Evolutionary conservation across 1,140 invertebrate species (phyloP), one percentile per base, ranked within the genome.

Genomic region (Elymnias hypermnestra): DNA sequence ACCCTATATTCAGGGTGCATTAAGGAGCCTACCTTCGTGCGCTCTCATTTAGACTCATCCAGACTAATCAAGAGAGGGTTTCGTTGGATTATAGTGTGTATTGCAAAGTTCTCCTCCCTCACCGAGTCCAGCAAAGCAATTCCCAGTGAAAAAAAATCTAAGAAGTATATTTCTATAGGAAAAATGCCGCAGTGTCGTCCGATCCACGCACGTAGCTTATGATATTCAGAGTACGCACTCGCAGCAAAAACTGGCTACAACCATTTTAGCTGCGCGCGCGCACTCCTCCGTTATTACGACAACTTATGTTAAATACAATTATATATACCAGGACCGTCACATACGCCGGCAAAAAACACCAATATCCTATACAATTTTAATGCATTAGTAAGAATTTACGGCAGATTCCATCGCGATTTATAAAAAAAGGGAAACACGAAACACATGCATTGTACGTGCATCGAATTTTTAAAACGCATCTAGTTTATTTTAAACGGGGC

Each of bases 231-330:
- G 72, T 72, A 74, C 72, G 64, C 60, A 43, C 43, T 23, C 39
- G 10, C 3, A 4, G 36, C 67, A 79, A 81, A 81, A 81, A 81
- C 47, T 59, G 23, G 72, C 19, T 57, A 43, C 58, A 29, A 46
- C 76, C 73, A 69, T 69, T 74, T 78, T 52, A 53, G 74, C 28
- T 41, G 54, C 55, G 68, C 68, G 64, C 63, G 71, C 69, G 65
- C 56, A 56, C 64, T 55, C 54, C 61, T 48, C 68, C 55, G 69
- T 72, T 75, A 77, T 75, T 77, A 72, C 72, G 67, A 68, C 67
- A 77, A 69, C 72, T 77, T 74, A 81, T 81, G 76, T 77, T 81
- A 81, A 81, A 77, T 76, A 73, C 72, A 70, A 72, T 72, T 73
- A 79, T 69, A 67, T 69, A 78, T 66, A 61, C 54, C 54, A 33